A percentile compares a stretch with the other conserved stretches of the same genome.
Evolutionary conservation across 2,113 vertebrate species (phyloP).

Genomic region (Sakesphorus luctuosus): DNA sequence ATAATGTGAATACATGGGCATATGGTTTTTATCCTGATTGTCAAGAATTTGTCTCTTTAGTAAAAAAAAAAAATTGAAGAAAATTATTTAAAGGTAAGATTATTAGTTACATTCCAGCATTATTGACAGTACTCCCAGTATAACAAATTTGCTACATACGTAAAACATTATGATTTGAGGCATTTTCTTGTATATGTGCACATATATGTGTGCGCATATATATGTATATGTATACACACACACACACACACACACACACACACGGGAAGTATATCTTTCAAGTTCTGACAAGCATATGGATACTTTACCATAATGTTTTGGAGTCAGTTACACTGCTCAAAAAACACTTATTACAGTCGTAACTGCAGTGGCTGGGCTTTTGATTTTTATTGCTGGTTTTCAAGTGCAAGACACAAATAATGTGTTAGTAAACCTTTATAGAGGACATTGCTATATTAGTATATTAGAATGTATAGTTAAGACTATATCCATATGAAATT

Average conservation of each 20-base stretch:
- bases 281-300: background rate
- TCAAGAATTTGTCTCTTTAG: background rate
- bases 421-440: background rate
- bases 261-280: background rate
- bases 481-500: background rate
- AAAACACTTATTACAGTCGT: background rate
- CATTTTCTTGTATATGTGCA: background rate
- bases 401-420: background rate
- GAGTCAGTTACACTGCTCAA: background rate
- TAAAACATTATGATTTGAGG: background rate
- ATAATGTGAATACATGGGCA: background rate
- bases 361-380: background rate
- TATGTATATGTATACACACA: background rate
- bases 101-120: background rate
- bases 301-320: background rate
- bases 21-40: conserved; percentile 5
- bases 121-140: background rate
- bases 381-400: background rate
- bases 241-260: background rate
- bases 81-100: background rate
- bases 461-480: background rate
- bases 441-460: background rate
- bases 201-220: background rate
- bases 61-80: background rate
- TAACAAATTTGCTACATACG: background rate